phyloP scores from a whole-genome alignment of 2,888 invertebrate species.

The Trisateles emortualis region DNA sequence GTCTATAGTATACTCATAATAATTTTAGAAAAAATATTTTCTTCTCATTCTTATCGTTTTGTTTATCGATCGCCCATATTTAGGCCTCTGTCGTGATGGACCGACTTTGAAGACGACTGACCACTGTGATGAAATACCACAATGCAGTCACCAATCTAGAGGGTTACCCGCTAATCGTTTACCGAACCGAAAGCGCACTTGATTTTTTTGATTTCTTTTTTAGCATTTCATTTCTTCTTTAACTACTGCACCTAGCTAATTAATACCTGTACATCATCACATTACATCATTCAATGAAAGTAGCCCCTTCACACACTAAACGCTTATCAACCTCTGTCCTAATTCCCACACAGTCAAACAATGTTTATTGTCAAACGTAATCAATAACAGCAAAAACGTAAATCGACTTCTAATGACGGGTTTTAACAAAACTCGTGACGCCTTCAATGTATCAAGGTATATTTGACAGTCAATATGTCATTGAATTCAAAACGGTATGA shows the following conservation, averaged over 20 bases:
- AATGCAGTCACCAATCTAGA: too few relatives aligned
- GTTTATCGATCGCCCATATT: too few relatives aligned
- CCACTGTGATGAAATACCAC: too few relatives aligned
- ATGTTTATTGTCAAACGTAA: slow-evolving; percentile 74
- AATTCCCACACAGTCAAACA: slow-evolving; percentile 69
- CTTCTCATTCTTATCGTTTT: too few relatives aligned
- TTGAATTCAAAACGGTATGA: slow-evolving; percentile 66
- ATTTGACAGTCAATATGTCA: slow-evolving; percentile 77
- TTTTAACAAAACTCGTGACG: slow-evolving; percentile 73
- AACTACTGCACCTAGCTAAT: not conserved
- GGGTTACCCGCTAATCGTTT: too few relatives aligned
- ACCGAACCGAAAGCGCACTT: too few relatives aligned
- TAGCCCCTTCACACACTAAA: slow-evolving; percentile 34
- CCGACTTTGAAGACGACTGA: too few relatives aligned
- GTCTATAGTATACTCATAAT: too few relatives aligned
- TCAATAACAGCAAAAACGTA: slow-evolving; percentile 69
- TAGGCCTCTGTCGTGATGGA: too few relatives aligned
- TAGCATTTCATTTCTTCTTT: too few relatives aligned
- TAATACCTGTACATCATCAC: not conserved
- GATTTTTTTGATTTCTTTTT: too few relatives aligned
- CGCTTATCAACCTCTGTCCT: slow-evolving; percentile 50
- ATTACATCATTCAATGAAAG: slow-evolving; percentile 47
- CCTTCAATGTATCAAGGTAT: slow-evolving; percentile 64
- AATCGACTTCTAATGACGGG: slow-evolving; percentile 76
- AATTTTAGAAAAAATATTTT: too few relatives aligned